Conservation (phyloP, 2,797 vertebrate species). For the Gambusia yucatana region DNA sequence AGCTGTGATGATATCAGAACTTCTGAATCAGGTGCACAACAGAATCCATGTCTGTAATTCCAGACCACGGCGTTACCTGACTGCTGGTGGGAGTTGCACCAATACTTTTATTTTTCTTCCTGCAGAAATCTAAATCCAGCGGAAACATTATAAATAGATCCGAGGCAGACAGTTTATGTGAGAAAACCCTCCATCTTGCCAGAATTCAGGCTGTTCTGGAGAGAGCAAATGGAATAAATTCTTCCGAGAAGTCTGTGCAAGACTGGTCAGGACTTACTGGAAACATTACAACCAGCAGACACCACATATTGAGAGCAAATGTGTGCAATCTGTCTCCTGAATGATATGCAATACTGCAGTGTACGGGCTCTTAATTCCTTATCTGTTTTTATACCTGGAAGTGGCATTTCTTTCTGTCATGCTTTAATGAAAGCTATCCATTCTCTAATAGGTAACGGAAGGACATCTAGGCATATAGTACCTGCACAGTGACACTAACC, state of each 20-base stretch:
- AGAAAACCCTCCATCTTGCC: neutral
- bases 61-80: neutral
- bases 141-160: neutral
- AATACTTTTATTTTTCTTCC: neutral
- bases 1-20: neutral
- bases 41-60: neutral
- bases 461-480: neutral
- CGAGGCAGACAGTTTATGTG: neutral
- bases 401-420: neutral
- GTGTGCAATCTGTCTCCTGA: neutral
- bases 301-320: slow-evolving; percentile 1
- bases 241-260: neutral
- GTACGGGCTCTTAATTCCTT: neutral
- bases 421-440: neutral
- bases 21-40: neutral
- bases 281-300: neutral
- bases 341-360: neutral
- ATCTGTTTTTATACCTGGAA: neutral
- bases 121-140: neutral
- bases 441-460: neutral
- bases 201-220: neutral
- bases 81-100: neutral
- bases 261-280: neutral
- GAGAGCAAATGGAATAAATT: neutral
- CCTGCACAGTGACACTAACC: neutral